Conservation (phyloP, 2,113 vertebrate species). For the Charina bottae region DNA sequence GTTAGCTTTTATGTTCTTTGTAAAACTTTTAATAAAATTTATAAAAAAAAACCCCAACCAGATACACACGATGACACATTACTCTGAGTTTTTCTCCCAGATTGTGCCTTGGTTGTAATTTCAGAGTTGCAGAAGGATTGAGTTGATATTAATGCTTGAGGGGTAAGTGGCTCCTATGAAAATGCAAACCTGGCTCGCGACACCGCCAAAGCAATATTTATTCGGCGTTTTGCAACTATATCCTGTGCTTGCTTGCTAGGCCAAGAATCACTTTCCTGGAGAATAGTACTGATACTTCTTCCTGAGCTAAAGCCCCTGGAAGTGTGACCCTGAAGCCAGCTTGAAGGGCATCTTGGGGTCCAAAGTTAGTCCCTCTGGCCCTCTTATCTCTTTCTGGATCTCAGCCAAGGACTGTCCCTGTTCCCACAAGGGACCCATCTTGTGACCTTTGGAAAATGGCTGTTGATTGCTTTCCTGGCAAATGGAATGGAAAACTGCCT, state of each 20-base stretch:
- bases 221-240: background rate
- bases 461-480: conserved; percentile 37
- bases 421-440: background rate
- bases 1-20: no score
- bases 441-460: conserved; percentile 52
- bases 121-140: background rate
- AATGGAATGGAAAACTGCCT: conserved; percentile 50
- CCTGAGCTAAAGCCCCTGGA: background rate
- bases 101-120: background rate
- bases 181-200: background rate
- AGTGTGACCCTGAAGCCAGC: background rate
- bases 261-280: background rate
- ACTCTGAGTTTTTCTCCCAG: background rate
- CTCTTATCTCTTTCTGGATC: background rate
- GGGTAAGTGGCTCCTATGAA: background rate
- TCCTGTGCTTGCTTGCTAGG: background rate
- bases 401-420: conserved; percentile 1
- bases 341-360: background rate
- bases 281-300: background rate
- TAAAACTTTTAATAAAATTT: no score
- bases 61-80: background rate
- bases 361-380: background rate
- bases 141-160: background rate
- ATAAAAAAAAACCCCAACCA: no score
- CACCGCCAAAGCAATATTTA: background rate